Evolutionary conservation across 2,797 vertebrate genomes (phyloP), one percentile per base, ranked within the genome.

Genomic region (Amphiprion clarkii): DNA sequence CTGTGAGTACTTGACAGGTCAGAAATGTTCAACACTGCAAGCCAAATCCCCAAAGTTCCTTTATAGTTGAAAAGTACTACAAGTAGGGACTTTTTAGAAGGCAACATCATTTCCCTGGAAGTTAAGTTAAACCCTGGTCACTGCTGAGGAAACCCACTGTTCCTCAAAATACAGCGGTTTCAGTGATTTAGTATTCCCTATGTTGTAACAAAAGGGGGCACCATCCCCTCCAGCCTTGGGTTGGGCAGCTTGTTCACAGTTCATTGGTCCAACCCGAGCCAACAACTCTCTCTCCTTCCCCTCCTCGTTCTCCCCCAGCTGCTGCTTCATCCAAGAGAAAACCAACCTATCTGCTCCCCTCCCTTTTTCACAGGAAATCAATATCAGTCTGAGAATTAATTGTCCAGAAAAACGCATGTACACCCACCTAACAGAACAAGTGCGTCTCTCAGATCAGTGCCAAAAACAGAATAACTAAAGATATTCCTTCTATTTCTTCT

Each of bases 341-440:
- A 61, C 70, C 68, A 66, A 69, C 66, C 66, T 83, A 79, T 71
- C 19, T 57, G 23, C 5, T 56, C 69, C 33, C 51, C 17, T 12
- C 29, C 44, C 33, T 39, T 59, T 78, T 55, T 62, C 56, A 66
- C 62, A 79, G 70, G 68, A 87, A 90, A 83, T 86, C 78, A n/a
- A 86, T 89, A 72, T 33, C 59, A 64, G 63, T 27, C 82, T 68
- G 62, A 76, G 72, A 59, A 76, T 77, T 82, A 87, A 90, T 87
- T 77, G 68, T 79, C 76, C 67, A 81, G 59, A 84, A 81, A 84
- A 81, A 56, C 1, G 2, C 54, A 70, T 33, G 60, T 48, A 78
- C 42, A 40, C 76, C 69, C 71, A 80, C 67, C 63, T 72, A 67
- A 74, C 65, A 76, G 77, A 78, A 85, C 75, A 76, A 82, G 55